These are phyloP conservation scores for Cariama cristata DNA, from an alignment of 2,113 vertebrate species.

Conservation along the genomic window DNA sequence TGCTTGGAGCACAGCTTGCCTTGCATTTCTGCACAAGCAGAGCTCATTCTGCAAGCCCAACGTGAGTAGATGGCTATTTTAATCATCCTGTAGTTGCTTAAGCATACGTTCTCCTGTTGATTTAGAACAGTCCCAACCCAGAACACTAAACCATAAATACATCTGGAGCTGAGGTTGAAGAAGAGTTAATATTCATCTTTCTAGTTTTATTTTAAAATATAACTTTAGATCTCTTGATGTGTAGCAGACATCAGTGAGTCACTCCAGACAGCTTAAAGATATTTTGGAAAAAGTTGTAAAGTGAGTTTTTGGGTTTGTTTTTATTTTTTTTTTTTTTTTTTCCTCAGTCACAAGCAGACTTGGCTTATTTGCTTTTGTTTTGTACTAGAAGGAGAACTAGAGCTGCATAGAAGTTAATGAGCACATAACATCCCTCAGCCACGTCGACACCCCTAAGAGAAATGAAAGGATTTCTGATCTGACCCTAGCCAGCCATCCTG, in stretches of 20 bases:
- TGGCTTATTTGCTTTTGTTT: not conserved
- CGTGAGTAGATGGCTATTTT: conserved; percentile 53
- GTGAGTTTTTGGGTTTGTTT: not conserved
- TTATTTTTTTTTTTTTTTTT: not conserved
- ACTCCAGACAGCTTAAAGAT: conserved; percentile 31
- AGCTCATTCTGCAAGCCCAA: conserved; percentile 13
- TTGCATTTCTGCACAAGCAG: not conserved
- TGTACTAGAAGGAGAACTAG: not conserved
- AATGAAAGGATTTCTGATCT: not conserved
- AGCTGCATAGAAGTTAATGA: not conserved
- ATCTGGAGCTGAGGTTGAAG: not conserved
- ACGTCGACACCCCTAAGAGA: not conserved
- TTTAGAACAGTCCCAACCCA: conserved; percentile 52
- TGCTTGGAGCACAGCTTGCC: not conserved
- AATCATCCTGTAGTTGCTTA: conserved; percentile 9
- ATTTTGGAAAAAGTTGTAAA: conserved; percentile 51
- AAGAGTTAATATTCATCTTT: conserved; percentile 1
- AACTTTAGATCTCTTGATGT: not conserved
- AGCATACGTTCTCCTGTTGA: conserved; percentile 62
- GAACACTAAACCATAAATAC: conserved; percentile 59
- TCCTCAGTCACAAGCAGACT: not conserved
- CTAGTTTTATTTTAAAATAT: conserved; percentile 42
- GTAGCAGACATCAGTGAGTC: conserved; percentile 4
- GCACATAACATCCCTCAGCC: not conserved
- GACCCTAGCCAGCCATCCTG: not conserved